A percentile compares a stretch with the other conserved stretches of the same genome.
phyloP scores from a whole-genome alignment of 2,888 invertebrate species.

The Drosophila maculinotata region DNA sequence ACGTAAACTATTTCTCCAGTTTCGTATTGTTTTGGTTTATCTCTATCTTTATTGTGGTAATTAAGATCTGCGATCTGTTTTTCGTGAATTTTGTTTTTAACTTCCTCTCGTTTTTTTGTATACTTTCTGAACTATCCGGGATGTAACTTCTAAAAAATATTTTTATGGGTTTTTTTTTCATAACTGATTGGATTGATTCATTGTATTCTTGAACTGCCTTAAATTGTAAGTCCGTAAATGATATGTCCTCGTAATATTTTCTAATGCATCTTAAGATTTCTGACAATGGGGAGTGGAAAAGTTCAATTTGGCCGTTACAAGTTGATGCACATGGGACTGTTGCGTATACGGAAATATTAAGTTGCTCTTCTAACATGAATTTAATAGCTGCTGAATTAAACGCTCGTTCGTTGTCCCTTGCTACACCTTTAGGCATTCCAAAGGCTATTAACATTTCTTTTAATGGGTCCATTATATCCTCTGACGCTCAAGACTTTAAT shows the following conservation, averaged over 20 bases:
- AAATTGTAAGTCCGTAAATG: slow-evolving; percentile 1
- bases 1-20: slow-evolving; percentile 11
- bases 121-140: background rate
- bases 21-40: background rate
- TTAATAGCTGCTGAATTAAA: no score
- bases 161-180: background rate
- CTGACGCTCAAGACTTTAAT: no score
- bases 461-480: no score
- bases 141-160: no score
- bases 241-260: background rate
- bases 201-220: slow-evolving; percentile 14
- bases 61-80: background rate
- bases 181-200: slow-evolving; percentile 3
- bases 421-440: no score
- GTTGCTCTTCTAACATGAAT: no score
- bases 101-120: slow-evolving; percentile 2
- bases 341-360: no score
- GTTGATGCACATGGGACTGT: no score
- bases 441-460: no score
- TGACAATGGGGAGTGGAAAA: background rate
- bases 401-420: no score
- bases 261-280: slow-evolving; percentile 5
- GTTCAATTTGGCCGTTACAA: no score
- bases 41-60: background rate
- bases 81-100: no score